Conservation (phyloP, 2,888 invertebrate genomes). For the Meganola albula region DNA sequence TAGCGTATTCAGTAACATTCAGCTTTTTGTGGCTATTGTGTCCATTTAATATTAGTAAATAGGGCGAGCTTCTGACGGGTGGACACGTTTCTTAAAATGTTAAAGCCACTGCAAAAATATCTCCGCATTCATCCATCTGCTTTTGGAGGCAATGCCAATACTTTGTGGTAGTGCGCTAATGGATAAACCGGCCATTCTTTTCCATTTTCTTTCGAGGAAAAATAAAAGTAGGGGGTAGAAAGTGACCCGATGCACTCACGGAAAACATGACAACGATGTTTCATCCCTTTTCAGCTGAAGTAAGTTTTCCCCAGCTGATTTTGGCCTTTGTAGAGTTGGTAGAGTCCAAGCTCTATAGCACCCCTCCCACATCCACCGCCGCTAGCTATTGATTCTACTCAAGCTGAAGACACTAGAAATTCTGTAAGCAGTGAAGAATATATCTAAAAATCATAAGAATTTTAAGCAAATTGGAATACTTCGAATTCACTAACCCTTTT, state of each 20-base stretch:
- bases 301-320: conserved; percentile 8
- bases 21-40: conserved; percentile 15
- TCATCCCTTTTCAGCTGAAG: conserved; percentile 40
- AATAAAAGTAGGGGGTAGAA: too few species aligned
- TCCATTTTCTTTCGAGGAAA: not conserved
- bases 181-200: too few species aligned
- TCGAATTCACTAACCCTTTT: conserved; percentile 7
- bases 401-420: not conserved
- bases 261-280: conserved; percentile 36
- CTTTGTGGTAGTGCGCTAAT: not conserved
- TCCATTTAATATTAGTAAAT: conserved; percentile 10
- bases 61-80: conserved; percentile 5
- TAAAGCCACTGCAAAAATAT: conserved; percentile 11
- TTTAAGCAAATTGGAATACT: conserved; percentile 13
- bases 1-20: conserved; percentile 17
- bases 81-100: conserved; percentile 10
- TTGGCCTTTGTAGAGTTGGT: conserved; percentile 33
- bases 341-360: conserved; percentile 33
- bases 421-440: conserved; percentile 14
- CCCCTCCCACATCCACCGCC: conserved; percentile 41
- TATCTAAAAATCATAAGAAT: conserved; percentile 11
- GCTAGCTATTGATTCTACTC: conserved; percentile 27
- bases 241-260: too few species aligned
- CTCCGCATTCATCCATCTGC: conserved; percentile 7
- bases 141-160: not conserved